A percentile compares a stretch with the other conserved stretches of the same genome.
phyloP scores from a whole-genome alignment of 2,113 vertebrate species.

The Eidolon helvum region DNA sequence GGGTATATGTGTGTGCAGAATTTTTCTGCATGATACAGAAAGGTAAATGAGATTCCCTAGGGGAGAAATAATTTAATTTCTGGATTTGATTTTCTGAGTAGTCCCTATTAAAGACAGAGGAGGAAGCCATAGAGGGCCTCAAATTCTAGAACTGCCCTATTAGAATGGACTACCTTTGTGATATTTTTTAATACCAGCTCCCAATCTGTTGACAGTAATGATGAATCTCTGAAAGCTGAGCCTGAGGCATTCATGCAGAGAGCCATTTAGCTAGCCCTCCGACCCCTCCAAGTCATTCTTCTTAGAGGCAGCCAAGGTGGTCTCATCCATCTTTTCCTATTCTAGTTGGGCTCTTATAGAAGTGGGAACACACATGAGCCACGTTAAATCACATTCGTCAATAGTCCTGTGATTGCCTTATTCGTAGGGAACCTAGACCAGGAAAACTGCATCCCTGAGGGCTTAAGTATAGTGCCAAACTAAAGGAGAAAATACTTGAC shows the following conservation, averaged over 20 bases:
- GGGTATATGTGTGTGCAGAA: background rate
- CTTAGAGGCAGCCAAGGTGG: background rate
- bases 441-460: background rate
- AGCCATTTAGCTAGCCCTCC: background rate
- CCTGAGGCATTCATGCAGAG: background rate
- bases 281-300: background rate
- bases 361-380: background rate
- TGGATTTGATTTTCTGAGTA: background rate
- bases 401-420: background rate
- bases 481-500: conserved; percentile 2
- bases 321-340: background rate
- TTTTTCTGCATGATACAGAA: background rate
- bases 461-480: background rate
- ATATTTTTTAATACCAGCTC: background rate
- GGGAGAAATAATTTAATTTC: background rate
- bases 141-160: background rate
- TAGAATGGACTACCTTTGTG: background rate
- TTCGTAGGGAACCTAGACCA: background rate
- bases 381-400: conserved; percentile 18
- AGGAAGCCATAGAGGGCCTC: background rate
- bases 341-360: background rate
- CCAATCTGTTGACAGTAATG: background rate
- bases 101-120: background rate
- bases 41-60: background rate
- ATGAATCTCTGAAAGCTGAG: background rate